Evolutionary conservation across 2,888 invertebrate genomes (phyloP), one percentile per base, ranked within the genome.

Genomic region (Lacanobia wlatinum): DNA sequence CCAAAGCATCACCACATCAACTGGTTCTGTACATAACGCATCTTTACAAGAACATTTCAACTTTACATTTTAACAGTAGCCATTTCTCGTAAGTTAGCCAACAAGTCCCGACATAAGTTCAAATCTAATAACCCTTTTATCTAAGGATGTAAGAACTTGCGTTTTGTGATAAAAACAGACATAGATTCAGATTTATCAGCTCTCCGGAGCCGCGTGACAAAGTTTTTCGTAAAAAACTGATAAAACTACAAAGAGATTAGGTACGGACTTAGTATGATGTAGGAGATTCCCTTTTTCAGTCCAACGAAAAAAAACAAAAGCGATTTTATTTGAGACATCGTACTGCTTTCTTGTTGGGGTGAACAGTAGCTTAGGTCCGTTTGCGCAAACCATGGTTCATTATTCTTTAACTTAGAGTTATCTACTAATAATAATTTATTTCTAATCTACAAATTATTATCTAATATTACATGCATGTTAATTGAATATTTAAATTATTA

Each of bases 221-320:
- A 79, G 82, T 79, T 79, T 82, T 66, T 48, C 56, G 52, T 43
- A 58, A 77, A 82, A 75, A 81, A 65, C 50, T 46, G 82, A 79
- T 82, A 79, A 82, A 79, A 82, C 63, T 82, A 53, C 40, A 60
- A 82, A 77, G 56, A 77, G 72, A 71, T 79, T 82, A 61, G 58
- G 21, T 48, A 8, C 14, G 52, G 63, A 40, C 12, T 78, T 71
- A 64, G 48, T 43, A 5, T 64, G 72, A 77, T 43, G 43, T 23
- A 23, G 12, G 38, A 43, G 12, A 8, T 23, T 23, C 48, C 16
- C 50, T 55, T 56, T 50, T 8, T 21, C 9, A 14, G 43, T 16
- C 14, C 5, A 43, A 16, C 34, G 14, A 14, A 43, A 14, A 43
- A 14, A 43, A 43, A 43, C 4, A 0, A 43, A 43, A 43, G 5